Evolutionary conservation across 2,888 invertebrate species (phyloP).

Genomic region (Panzeria rudis): DNA sequence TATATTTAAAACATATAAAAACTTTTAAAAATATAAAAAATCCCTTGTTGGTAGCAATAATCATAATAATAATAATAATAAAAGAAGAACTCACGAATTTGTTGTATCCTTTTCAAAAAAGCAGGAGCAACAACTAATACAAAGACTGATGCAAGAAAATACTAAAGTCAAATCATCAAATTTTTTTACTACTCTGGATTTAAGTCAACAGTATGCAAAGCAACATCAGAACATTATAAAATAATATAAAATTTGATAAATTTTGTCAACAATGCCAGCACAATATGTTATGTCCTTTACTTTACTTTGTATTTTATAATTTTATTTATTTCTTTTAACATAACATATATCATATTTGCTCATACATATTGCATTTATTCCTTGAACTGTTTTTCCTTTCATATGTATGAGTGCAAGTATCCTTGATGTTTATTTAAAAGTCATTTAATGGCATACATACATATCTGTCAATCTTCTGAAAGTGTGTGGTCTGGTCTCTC

Average conservation of each 20-base stretch:
- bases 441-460: constrained; percentile 55
- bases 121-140: background rate
- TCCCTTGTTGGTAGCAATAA: background rate
- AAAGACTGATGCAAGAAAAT: background rate
- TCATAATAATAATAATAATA: constrained; percentile 8
- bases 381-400: background rate
- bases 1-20: constrained; percentile 35
- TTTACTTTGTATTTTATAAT: background rate
- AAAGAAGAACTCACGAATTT: background rate
- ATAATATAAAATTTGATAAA: constrained; percentile 50
- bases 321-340: constrained; percentile 11
- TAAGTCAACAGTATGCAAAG: background rate
- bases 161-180: background rate
- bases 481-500: constrained; percentile 16
- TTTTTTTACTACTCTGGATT: background rate
- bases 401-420: background rate
- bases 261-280: constrained; percentile 38
- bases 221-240: background rate
- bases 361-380: background rate
- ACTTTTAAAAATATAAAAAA: constrained; percentile 19
- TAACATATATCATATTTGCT: background rate
- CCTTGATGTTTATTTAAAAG: constrained; percentile 55
- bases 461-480: constrained; percentile 49
- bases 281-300: constrained; percentile 43
- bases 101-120: constrained; percentile 1